phyloP scores from a whole-genome alignment of 1,140 invertebrate species.

The Sycophila sp. region DNA sequence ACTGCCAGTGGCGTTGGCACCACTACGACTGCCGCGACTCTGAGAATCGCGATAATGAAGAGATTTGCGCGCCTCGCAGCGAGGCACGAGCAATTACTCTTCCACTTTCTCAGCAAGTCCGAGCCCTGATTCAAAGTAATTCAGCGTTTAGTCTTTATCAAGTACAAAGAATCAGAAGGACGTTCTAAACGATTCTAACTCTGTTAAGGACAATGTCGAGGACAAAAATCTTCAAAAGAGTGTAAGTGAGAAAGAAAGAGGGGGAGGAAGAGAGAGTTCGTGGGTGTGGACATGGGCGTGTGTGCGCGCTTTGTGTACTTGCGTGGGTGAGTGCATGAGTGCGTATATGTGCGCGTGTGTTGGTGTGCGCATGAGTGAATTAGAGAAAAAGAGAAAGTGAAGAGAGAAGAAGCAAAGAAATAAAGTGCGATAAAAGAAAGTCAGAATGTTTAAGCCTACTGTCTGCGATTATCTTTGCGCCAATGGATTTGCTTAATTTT shows the following conservation, averaged over 20 bases:
- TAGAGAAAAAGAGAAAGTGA: too few relatives aligned
- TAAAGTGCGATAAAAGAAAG: too few relatives aligned
- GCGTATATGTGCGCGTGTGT: too few relatives aligned
- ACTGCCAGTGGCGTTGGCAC: neutral
- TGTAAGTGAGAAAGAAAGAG: neutral
- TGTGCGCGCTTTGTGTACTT: too few relatives aligned
- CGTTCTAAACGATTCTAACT: neutral
- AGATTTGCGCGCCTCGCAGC: conserved; percentile 55
- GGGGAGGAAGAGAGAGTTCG: neutral
- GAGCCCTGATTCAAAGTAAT: conserved; percentile 40
- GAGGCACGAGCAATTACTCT: conserved; percentile 54
- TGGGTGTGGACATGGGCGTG: too few relatives aligned
- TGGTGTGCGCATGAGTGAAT: too few relatives aligned
- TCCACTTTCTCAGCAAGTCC: conserved; percentile 59
- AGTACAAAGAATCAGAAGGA: conserved; percentile 9
- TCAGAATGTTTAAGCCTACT: neutral
- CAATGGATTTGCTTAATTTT: conserved; percentile 6
- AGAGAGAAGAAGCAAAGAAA: too few relatives aligned
- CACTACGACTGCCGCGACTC: conserved; percentile 48
- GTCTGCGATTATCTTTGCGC: neutral
- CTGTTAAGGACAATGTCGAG: neutral
- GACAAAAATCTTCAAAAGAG: too few relatives aligned
- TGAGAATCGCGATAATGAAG: conserved; percentile 60
- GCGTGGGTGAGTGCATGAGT: too few relatives aligned
- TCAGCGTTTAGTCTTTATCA: neutral